Evolutionary conservation across 2,113 vertebrate genomes (phyloP).

Genomic region (Pongo pygmaeus): DNA sequence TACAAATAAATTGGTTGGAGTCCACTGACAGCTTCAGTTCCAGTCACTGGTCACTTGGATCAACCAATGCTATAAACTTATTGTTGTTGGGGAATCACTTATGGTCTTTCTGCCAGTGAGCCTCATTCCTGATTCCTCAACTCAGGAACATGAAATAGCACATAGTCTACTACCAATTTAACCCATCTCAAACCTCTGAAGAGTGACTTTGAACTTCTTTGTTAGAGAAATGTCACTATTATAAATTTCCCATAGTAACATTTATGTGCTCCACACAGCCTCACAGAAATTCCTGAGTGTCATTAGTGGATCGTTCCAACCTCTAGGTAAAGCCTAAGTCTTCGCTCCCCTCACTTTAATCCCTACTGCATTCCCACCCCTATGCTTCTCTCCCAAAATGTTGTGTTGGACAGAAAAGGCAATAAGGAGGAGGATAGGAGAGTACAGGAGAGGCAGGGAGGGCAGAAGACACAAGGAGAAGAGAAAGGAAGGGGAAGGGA

Average conservation of each 20-base stretch:
- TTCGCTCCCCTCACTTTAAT: not conserved
- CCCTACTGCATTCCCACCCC: not conserved
- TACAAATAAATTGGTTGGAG: not conserved
- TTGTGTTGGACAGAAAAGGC: too few species aligned
- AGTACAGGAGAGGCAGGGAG: too few species aligned
- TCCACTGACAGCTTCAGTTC: not conserved
- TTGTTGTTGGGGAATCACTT: not conserved
- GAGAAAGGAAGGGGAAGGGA: too few species aligned
- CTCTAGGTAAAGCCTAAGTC: not conserved
- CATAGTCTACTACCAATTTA: not conserved
- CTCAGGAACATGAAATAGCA: not conserved
- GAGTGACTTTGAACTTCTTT: not conserved
- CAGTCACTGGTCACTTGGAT: not conserved
- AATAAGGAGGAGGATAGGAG: too few species aligned
- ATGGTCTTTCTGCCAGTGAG: not conserved
- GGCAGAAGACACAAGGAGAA: too few species aligned
- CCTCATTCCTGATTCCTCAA: not conserved
- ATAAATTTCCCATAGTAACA: not conserved
- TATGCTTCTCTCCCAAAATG: not conserved
- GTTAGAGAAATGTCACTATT: not conserved
- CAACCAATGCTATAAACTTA: not conserved
- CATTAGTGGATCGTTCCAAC: not conserved
- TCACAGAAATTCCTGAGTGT: not conserved
- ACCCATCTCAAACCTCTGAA: not conserved
- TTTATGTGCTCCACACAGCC: not conserved